Evolutionary conservation across 2,888 invertebrate species (phyloP).

Genomic region (Cyclophora punctaria): DNA sequence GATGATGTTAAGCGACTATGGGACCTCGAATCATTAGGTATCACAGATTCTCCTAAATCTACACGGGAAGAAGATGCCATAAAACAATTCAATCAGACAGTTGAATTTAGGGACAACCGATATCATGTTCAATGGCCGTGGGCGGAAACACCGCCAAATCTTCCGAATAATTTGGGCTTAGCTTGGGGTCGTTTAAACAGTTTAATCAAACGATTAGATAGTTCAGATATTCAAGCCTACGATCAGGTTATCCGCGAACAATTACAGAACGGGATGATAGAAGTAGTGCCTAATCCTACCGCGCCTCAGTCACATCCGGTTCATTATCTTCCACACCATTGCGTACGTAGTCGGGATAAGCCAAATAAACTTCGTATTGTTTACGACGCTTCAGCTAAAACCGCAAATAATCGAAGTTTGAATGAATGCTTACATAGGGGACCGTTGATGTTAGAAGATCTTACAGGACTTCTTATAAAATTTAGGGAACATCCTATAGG

Average conservation of each 20-base stretch:
- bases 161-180: slow-evolving; percentile 12
- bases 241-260: not conserved
- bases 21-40: slow-evolving; percentile 23
- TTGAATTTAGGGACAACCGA: slow-evolving; percentile 2
- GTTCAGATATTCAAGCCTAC: not conserved
- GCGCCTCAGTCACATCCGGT: not conserved
- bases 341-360: not conserved
- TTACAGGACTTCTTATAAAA: slow-evolving; percentile 16
- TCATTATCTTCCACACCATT: slow-evolving; percentile 18
- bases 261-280: not conserved
- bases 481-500: slow-evolving; percentile 18
- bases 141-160: slow-evolving; percentile 8
- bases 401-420: slow-evolving; percentile 11
- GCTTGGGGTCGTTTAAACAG: slow-evolving; percentile 10
- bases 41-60: slow-evolving; percentile 10
- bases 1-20: slow-evolving; percentile 11
- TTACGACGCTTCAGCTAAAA: slow-evolving; percentile 17
- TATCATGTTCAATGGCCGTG: slow-evolving; percentile 18
- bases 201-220: slow-evolving; percentile 5
- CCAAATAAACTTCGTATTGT: slow-evolving; percentile 13
- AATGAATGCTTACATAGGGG: slow-evolving; percentile 23
- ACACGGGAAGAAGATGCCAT: slow-evolving; percentile 13
- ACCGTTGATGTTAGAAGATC: slow-evolving; percentile 20
- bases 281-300: not conserved
- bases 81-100: slow-evolving; percentile 11